Percentiles rank a stretch among this genome's conserved stretches.
These are phyloP conservation scores for Eidolon dupreanum DNA, from an alignment of 2,797 vertebrate genomes.

Conservation along the genomic window DNA sequence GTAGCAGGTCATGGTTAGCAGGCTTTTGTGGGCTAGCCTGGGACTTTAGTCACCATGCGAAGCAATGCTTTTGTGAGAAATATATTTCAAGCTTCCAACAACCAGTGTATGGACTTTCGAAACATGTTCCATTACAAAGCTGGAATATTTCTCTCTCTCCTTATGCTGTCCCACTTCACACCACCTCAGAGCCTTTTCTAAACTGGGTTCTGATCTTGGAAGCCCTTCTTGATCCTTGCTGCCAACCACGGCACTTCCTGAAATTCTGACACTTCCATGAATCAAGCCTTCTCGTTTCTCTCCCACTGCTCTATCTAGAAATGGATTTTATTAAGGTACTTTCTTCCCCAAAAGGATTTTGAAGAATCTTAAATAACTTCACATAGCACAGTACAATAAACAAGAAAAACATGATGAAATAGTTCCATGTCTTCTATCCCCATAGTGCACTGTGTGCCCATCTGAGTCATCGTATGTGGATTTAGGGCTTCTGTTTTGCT, in stretches of 20 bases:
- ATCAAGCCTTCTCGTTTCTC: background rate
- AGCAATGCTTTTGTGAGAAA: background rate
- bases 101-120: background rate
- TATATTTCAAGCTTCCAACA: background rate
- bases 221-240: background rate
- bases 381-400: background rate
- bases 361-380: background rate
- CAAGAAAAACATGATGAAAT: background rate
- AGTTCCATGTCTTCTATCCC: background rate
- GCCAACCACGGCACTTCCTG: background rate
- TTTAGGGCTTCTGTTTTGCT: background rate
- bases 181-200: background rate
- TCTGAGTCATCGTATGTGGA: background rate
- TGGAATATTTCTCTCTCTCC: background rate
- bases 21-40: background rate
- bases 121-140: background rate
- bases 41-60: background rate
- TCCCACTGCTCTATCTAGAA: slow-evolving; percentile 13
- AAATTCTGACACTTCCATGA: background rate
- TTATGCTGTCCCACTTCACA: background rate
- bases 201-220: background rate
- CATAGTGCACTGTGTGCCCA: background rate
- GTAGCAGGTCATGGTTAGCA: background rate
- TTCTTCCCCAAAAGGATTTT: background rate
- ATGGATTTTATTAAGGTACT: slow-evolving; percentile 1